phyloP scores from a whole-genome alignment of 2,888 invertebrate genomes.

The Alviniconcha strummeri region DNA sequence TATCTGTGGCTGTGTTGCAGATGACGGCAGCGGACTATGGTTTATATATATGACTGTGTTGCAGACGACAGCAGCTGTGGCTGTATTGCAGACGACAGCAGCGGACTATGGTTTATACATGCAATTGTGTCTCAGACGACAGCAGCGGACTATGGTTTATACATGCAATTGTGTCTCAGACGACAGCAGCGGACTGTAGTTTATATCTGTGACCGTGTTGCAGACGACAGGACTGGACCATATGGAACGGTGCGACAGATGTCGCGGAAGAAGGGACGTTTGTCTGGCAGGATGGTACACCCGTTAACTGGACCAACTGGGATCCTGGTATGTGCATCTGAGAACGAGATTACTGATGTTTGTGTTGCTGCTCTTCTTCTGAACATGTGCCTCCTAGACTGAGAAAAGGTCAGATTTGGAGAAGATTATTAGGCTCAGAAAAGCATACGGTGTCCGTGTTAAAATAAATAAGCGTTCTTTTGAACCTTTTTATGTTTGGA shows the following conservation, averaged over 20 bases:
- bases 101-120: no score
- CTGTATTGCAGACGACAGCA: no score
- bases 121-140: background rate
- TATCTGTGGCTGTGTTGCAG: no score
- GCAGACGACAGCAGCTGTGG: background rate
- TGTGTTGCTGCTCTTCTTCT: no score
- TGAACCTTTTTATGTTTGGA: no score
- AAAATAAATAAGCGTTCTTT: no score
- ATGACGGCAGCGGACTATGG: no score
- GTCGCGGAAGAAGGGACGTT: background rate
- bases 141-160: background rate
- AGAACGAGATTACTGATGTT: background rate
- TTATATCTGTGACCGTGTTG: background rate
- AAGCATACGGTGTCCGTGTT: no score
- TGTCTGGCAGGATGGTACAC: slow-evolving; percentile 5
- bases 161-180: background rate
- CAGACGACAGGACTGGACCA: background rate
- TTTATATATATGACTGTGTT: background rate
- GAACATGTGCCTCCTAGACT: no score
- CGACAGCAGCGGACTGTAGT: background rate
- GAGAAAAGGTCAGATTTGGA: no score
- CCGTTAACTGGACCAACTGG: slow-evolving; percentile 17
- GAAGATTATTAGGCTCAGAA: no score
- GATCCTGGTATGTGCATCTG: background rate
- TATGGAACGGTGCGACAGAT: slow-evolving; percentile 14